Evolutionary conservation across 2,888 invertebrate genomes (phyloP), one percentile per base, ranked within the genome.

Genomic region (Patella caerulea): DNA sequence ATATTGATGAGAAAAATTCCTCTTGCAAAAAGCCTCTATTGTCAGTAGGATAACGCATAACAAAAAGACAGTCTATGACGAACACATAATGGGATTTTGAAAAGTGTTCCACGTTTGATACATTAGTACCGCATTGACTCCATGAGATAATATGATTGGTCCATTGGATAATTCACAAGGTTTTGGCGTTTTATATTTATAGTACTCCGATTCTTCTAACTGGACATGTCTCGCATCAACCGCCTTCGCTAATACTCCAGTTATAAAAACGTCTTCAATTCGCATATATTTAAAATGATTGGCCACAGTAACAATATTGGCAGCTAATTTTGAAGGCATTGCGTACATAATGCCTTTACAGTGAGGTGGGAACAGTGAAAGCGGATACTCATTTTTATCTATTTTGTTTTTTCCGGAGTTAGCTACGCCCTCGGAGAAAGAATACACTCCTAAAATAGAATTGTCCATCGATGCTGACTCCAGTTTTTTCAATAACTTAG

Each of bases 191-290:
- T 19, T 19, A 24, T 24, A 65, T 65, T 65, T 65, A 12, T 65
- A 19, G 11, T 65, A 65, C 11, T 65, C 19, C 11, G 11, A 19
- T 14, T 65, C 24, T 19, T 19, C 19, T 24, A 65, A 24, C 14
- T 65, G 14, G 11, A 65, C 24, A 70, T 75, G 52, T 19, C 52
- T 52, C 2, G 54, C 72, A 14, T 72, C 54, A 54, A 72, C 17
- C 19, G 14, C 9, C n/a, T 72, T 72, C 0, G 54, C 72, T 3
- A 72, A 19, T 7, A 72, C 5, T 9, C 72, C 72, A 12, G 72
- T 72, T 24, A 72, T 72, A 24, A 17, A 72, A 19, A 53, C 72
- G 15, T 72, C 72, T 54, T 72, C 72, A 53, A 72, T 53, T 15
- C 19, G 34, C 24, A 72, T n/a, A 12, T 72, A 72, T 2, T 17